Conservation (phyloP, 2,797 vertebrate genomes). For the Acipenser ruthenus region DNA sequence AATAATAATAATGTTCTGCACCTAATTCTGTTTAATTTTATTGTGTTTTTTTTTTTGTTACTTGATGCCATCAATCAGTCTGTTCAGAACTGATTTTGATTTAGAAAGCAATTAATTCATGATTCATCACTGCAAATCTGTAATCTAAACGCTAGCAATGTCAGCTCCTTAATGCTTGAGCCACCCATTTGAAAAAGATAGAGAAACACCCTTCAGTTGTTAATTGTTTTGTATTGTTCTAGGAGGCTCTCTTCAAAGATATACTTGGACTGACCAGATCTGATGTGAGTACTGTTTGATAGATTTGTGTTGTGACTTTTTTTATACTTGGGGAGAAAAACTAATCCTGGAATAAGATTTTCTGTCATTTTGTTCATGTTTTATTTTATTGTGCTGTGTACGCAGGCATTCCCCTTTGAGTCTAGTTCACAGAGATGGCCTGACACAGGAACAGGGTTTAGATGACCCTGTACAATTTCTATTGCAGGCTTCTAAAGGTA, state of each 20-base stretch:
- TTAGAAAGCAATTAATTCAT: no score
- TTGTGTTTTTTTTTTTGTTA: no score
- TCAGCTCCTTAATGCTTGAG: no score
- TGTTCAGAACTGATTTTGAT: no score
- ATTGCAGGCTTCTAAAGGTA: not conserved
- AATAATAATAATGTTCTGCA: no score
- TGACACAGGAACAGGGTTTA: not conserved
- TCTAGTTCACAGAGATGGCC: not conserved
- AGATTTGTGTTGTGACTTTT: not conserved
- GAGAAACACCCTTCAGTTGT: no score
- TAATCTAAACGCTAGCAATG: no score
- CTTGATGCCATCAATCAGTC: no score
- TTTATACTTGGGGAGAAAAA: not conserved
- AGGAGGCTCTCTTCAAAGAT: conserved; percentile 65
- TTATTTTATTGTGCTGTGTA: not conserved
- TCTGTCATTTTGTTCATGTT: not conserved
- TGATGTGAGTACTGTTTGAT: conserved; percentile 44
- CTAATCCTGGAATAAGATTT: not conserved
- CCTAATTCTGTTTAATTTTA: no score
- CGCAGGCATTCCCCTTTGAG: not conserved
- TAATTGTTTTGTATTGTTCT: conserved; percentile 3
- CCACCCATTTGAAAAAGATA: no score
- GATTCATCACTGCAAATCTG: no score
- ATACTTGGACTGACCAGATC: conserved; percentile 58
- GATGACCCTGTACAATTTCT: not conserved